A percentile compares a stretch with the other conserved stretches of the same genome.
phyloP scores from a whole-genome alignment of 2,888 invertebrate species.

The Cantharis rufa region DNA sequence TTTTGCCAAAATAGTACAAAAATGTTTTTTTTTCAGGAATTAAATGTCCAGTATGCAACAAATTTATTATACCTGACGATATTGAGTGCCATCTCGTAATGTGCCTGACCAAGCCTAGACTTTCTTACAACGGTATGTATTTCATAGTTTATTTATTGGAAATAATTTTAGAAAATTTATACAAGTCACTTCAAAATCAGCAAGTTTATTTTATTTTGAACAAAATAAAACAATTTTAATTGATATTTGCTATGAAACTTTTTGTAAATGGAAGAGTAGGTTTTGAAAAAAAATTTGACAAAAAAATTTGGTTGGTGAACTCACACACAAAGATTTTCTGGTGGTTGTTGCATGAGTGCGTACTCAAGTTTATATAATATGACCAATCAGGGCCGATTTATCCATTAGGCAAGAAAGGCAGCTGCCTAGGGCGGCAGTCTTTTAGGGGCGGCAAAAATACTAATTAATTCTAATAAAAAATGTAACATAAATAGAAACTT shows the following conservation, averaged over 20 bases:
- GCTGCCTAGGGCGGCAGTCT: no score
- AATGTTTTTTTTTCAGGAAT: slow-evolving; percentile 74
- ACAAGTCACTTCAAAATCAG: not conserved
- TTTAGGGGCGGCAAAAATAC: no score
- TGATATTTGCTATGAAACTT: not conserved
- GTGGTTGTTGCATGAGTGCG: no score
- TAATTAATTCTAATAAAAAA: no score
- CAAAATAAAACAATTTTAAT: no score
- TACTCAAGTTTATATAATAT: no score
- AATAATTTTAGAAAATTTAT: not conserved
- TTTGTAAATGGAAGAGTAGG: not conserved
- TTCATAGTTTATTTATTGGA: not conserved
- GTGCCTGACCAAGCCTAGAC: slow-evolving; percentile 98
- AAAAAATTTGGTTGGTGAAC: no score
- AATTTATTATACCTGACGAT: slow-evolving; percentile 97
- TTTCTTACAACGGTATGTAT: slow-evolving; percentile 94
- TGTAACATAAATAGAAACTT: no score
- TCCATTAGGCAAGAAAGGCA: no score
- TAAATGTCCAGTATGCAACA: slow-evolving; percentile 99
- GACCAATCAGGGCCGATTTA: no score
- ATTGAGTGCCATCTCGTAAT: slow-evolving; percentile 99
- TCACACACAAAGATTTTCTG: no score
- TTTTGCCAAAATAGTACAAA: not conserved
- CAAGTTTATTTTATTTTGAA: not conserved
- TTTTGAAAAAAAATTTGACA: not conserved